A percentile compares a stretch with the other conserved stretches of the same genome.
phyloP scores from a whole-genome alignment of 2,888 invertebrate species.

The Clanis bilineata region DNA sequence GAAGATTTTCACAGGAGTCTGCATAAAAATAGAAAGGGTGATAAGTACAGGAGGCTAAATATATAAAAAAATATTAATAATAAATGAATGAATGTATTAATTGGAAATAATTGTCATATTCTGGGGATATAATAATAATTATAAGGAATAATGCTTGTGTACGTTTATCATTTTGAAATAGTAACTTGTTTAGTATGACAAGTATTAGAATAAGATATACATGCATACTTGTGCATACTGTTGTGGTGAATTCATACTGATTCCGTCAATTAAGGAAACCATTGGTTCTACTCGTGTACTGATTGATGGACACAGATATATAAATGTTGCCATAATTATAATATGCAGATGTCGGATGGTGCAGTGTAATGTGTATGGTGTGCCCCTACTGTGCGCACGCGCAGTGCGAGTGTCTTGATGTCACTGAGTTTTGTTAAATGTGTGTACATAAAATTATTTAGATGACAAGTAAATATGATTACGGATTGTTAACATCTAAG shows the following conservation, averaged over 20 bases:
- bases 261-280: slow-evolving; percentile 1
- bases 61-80: not conserved
- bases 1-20: not conserved
- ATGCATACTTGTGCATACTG: not conserved
- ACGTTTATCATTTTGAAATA: not conserved
- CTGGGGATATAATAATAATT: not conserved
- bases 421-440: slow-evolving; percentile 31
- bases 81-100: not conserved
- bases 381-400: too few species aligned
- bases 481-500: slow-evolving; percentile 73
- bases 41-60: slow-evolving; percentile 5
- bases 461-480: slow-evolving; percentile 45
- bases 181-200: slow-evolving; percentile 1
- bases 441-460: slow-evolving; percentile 25
- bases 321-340: slow-evolving; percentile 31
- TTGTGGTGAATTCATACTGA: not conserved
- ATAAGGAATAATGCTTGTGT: not conserved
- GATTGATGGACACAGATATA: slow-evolving; percentile 1
- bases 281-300: slow-evolving; percentile 1
- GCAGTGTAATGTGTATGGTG: slow-evolving; percentile 21
- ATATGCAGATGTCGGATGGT: slow-evolving; percentile 15
- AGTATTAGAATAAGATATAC: slow-evolving; percentile 1
- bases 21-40: not conserved
- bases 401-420: slow-evolving; percentile 30
- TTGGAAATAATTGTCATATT: not conserved